Percentiles rank a stretch among this genome's conserved stretches.
Evolutionary conservation across 2,797 vertebrate species (phyloP).

Genomic region (Tamandua tetradactyla): DNA sequence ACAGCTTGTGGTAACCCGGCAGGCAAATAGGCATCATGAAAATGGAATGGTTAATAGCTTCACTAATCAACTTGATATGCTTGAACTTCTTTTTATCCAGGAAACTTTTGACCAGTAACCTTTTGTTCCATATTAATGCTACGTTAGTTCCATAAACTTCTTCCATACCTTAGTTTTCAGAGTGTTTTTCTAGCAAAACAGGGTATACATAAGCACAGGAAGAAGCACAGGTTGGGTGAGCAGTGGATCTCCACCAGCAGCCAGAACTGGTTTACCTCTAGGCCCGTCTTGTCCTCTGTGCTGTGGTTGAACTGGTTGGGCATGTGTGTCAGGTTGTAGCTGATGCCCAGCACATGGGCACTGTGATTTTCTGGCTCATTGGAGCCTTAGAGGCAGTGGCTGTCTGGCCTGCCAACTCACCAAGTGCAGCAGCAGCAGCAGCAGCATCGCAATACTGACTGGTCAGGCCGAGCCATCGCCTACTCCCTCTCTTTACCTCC

Average conservation of each 20-base stretch:
- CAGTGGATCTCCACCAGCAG: conserved; percentile 97
- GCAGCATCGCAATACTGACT: conserved; percentile 64
- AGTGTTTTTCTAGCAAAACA: too few relatives aligned
- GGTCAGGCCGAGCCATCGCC: conserved; percentile 77
- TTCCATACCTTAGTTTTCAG: too few relatives aligned
- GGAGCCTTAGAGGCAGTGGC: conserved; percentile 92
- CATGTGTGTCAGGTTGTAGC: conserved; percentile 98
- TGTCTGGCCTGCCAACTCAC: conserved; percentile 82
- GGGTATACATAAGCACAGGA: conserved; percentile 99
- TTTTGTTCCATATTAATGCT: too few relatives aligned
- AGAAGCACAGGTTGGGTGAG: conserved; percentile 96
- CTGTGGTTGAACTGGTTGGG: conserved; percentile 99
- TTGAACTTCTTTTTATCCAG: too few relatives aligned
- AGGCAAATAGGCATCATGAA: conserved; percentile 98
- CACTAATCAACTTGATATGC: too few relatives aligned
- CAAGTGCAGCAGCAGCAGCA: conserved; percentile 84
- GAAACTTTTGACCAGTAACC: too few relatives aligned
- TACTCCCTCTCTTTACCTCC: conserved; percentile 37
- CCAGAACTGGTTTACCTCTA: conserved; percentile 99
- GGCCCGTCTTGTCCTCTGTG: conserved; percentile 96
- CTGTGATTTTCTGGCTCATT: conserved; percentile 95
- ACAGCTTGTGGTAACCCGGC: conserved; percentile 95
- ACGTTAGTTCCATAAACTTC: too few relatives aligned
- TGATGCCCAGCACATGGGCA: conserved; percentile 97
- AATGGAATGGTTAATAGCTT: too few relatives aligned